Base-by-base conservation (phyloP, 2,113 vertebrate species). In the Psettodes erumei region DNA sequence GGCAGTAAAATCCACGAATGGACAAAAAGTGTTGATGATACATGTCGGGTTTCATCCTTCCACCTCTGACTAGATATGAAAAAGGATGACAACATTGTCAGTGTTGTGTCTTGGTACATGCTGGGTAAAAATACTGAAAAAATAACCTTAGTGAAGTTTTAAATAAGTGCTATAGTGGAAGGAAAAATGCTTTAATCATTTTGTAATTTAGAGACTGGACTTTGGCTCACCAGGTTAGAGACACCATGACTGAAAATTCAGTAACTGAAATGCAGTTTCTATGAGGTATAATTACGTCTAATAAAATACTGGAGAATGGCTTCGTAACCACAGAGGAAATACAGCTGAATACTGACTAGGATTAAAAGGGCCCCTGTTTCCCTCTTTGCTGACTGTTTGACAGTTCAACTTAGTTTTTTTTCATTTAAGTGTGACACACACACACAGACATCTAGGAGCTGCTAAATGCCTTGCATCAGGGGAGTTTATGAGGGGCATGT, bases 251-350 rank as follows among this genome's bases (percentile, higher is more conserved):
- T 10, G 27, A 40, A 42, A 42, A 8, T 40, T 60, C 23, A 42
- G 27, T 60, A 42, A 16, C 21, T 66, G 76, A 84, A 86, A 69
- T 76, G 75, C 1, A 71, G 87, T 85, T 85, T 88, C 84, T 78
- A 8, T 72, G 74, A 72, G 55, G 30, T 27, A 51, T 75, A 88
- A 84, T 37, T 71, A 56, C 88, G 75, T 88, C 79, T 64, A 75
- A 74, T 81, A 77, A 78, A 62, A 83, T 86, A 83, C 61, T 65
- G 51, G 61, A 40, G 55, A 59, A 48, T 51, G 62, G 38, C 25
- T 23, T n/a, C n/a, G n/a, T n/a, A 37, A 27, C 21, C 30, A 50
- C 55, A 81, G 73, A 25, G 68, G 77, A 78, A 60, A 48, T 37
- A 28, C 27, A 19, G 27, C 19, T 32, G 60, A 33, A 47, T 32